Evolutionary conservation across 1,140 invertebrate species (phyloP).

Genomic region (Samia ricini): DNA sequence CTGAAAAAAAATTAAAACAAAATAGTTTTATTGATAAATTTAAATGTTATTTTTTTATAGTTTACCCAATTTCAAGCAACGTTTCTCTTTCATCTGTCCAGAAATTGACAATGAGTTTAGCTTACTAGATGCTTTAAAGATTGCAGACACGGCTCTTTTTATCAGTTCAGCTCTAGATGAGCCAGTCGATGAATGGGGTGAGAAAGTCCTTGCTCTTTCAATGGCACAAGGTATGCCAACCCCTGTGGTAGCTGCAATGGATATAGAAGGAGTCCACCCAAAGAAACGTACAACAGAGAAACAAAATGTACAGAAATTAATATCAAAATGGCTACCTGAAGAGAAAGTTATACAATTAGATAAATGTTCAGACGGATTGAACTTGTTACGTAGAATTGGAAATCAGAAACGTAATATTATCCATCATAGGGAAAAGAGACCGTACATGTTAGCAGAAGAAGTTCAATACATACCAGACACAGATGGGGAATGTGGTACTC

Average conservation of each 20-base stretch:
- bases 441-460: slow-evolving; percentile 90
- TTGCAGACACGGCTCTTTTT: slow-evolving; percentile 89
- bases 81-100: slow-evolving; percentile 88
- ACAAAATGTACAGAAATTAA: slow-evolving; percentile 84
- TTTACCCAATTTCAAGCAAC: slow-evolving; percentile 90
- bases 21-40: no score
- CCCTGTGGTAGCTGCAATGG: slow-evolving; percentile 86
- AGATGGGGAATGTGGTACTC: slow-evolving; percentile 81
- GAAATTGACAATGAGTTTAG: slow-evolving; percentile 84
- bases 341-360: slow-evolving; percentile 90
- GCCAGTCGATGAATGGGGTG: slow-evolving; percentile 87
- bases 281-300: slow-evolving; percentile 88
- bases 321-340: slow-evolving; percentile 89
- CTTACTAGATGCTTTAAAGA: slow-evolving; percentile 90
- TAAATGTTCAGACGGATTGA: slow-evolving; percentile 86
- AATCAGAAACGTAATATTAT: slow-evolving; percentile 88
- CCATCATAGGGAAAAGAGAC: slow-evolving; percentile 86
- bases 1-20: no score
- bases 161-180: slow-evolving; percentile 82
- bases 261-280: slow-evolving; percentile 83
- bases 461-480: slow-evolving; percentile 82
- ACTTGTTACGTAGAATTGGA: slow-evolving; percentile 88
- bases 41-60: slow-evolving; percentile 67
- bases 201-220: slow-evolving; percentile 84
- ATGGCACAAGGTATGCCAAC: slow-evolving; percentile 92